These are phyloP conservation scores for Aricia agestis DNA, from an alignment of 1,140 invertebrate genomes.

Conservation along the genomic window DNA sequence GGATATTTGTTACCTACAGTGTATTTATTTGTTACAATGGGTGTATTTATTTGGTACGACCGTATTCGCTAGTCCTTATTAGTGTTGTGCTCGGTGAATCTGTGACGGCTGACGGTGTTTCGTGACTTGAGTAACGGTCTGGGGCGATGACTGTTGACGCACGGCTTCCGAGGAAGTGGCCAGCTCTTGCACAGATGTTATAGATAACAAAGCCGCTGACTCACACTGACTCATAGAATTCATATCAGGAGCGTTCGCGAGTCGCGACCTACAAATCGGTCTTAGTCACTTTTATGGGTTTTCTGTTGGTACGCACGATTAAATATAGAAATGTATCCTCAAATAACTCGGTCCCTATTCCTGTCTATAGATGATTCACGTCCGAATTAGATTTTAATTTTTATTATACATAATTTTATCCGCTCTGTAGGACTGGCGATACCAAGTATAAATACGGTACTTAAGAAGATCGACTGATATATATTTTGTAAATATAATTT, in stretches of 20 bases:
- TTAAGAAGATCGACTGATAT: too few relatives aligned
- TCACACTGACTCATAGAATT: slow-evolving; percentile 32
- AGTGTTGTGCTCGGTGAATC: not conserved
- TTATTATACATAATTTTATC: too few relatives aligned
- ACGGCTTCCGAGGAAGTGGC: slow-evolving; percentile 56
- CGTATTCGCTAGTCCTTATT: not conserved
- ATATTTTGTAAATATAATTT: too few relatives aligned
- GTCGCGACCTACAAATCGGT: slow-evolving; percentile 6
- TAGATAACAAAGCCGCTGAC: slow-evolving; percentile 51
- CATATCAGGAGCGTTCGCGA: not conserved
- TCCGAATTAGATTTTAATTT: not conserved
- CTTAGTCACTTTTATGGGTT: slow-evolving; percentile 7
- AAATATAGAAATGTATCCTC: not conserved
- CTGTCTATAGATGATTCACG: not conserved
- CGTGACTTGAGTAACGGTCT: slow-evolving; percentile 54
- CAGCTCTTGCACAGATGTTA: slow-evolving; percentile 48
- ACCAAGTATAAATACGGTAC: too few relatives aligned
- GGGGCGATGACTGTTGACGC: slow-evolving; percentile 70
- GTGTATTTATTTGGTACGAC: not conserved
- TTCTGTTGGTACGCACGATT: not conserved
- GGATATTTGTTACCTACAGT: not conserved
- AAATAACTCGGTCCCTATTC: not conserved
- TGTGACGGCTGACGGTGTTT: slow-evolving; percentile 27
- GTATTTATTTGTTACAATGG: not conserved
- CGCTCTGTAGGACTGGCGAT: too few relatives aligned